Conservation (phyloP, 2,888 invertebrate species). For the Drosophila emarginata region DNA sequence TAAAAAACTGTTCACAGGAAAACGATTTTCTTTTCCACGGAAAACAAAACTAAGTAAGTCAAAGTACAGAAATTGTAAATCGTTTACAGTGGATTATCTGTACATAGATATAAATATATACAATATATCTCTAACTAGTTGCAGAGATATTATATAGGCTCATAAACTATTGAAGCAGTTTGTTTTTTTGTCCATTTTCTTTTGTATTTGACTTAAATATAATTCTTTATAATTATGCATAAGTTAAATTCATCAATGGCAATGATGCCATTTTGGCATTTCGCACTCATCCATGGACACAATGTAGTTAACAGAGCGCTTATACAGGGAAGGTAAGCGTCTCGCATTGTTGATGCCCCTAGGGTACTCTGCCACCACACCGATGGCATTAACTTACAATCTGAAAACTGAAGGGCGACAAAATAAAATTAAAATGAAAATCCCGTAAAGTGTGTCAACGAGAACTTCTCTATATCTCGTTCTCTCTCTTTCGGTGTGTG, state of each 20-base stretch:
- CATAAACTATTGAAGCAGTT: too few species aligned
- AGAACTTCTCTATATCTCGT: conserved; percentile 1
- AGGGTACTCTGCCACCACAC: not conserved
- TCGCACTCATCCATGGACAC: not conserved
- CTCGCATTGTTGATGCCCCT: not conserved
- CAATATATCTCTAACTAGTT: too few species aligned
- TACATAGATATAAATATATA: too few species aligned
- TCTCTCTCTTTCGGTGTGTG: not conserved
- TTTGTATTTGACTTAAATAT: not conserved
- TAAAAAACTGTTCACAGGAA: too few species aligned
- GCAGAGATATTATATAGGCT: not conserved
- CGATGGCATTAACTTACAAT: conserved; percentile 32
- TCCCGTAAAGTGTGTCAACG: conserved; percentile 58
- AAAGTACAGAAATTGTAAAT: too few species aligned
- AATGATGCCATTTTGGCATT: not conserved
- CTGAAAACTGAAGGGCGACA: conserved; percentile 21
- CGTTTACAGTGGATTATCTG: too few species aligned
- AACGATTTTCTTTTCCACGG: too few species aligned
- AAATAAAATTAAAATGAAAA: conserved; percentile 53
- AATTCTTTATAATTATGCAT: conserved; percentile 11
- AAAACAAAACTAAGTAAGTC: too few species aligned
- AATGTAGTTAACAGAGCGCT: not conserved
- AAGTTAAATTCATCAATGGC: conserved; percentile 5
- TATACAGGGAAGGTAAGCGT: not conserved
- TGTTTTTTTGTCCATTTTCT: too few species aligned